These are phyloP conservation scores for Coccyzus lansbergi DNA, from an alignment of 2,797 vertebrate species.

Conservation along the genomic window DNA sequence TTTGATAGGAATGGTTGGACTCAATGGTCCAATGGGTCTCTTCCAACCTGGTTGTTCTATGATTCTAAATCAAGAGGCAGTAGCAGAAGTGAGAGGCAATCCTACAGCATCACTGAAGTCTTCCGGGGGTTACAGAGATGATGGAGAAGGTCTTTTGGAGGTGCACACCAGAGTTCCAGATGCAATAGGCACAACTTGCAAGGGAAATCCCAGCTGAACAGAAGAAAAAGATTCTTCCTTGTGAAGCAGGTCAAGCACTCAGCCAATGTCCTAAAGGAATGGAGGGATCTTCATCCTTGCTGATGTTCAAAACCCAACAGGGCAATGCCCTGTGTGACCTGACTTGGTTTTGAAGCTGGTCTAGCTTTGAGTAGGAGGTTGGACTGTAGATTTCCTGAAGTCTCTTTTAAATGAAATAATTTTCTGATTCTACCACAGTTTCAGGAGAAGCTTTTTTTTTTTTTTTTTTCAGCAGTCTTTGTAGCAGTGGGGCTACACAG, in stretches of 20 bases:
- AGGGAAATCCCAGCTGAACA: not conserved
- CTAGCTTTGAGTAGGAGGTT: not conserved
- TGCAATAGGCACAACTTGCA: not conserved
- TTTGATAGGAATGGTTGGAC: too few species aligned
- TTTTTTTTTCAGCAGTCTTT: not conserved
- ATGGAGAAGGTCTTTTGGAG: not conserved
- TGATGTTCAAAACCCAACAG: not conserved
- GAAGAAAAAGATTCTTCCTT: not conserved
- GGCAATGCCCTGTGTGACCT: not conserved
- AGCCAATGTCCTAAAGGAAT: rapidly evolving
- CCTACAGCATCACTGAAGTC: not conserved
- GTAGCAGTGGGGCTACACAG: not conserved
- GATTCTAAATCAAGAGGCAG: not conserved
- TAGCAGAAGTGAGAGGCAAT: not conserved
- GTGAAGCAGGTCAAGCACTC: not conserved
- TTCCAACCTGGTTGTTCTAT: too few species aligned
- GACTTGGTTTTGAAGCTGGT: not conserved
- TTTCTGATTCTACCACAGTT: not conserved
- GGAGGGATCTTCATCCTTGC: not conserved
- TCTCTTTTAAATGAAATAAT: not conserved
- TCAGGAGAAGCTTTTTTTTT: not conserved
- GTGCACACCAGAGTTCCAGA: not conserved
- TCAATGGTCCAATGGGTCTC: too few species aligned
- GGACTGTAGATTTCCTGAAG: not conserved
- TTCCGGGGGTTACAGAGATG: not conserved